Percentiles rank a stretch among this genome's conserved stretches.
Evolutionary conservation across 2,797 vertebrate genomes (phyloP).

Genomic region (Tokudaia tokunoshimensis): DNA sequence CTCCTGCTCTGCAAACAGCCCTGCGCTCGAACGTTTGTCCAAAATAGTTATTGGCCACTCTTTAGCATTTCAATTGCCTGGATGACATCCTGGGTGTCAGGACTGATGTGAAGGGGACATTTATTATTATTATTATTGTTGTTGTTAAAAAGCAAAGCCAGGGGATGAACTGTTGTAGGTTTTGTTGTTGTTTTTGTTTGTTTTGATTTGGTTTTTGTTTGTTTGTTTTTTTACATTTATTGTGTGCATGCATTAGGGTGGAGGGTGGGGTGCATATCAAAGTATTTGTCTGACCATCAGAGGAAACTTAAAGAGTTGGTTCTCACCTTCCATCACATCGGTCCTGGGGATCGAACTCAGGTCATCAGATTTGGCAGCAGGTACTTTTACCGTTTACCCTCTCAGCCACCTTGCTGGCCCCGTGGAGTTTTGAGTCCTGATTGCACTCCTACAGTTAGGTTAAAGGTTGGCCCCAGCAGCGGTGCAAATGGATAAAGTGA

Average conservation of each 20-base stretch:
- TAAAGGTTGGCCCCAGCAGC: background rate
- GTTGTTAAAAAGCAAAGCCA: background rate
- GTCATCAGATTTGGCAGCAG: background rate
- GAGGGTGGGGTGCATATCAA: background rate
- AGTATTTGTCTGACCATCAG: background rate
- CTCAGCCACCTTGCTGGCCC: background rate
- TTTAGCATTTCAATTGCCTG: background rate
- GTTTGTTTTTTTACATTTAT: background rate
- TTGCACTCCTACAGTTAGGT: background rate
- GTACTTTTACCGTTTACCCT: background rate
- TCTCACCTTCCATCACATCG: background rate
- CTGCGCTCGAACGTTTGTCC: background rate
- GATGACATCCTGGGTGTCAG: background rate
- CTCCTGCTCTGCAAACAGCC: background rate
- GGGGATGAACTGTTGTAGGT: background rate
- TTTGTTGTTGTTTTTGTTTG: background rate
- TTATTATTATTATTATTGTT: background rate
- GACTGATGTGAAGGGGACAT: background rate
- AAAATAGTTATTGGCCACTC: background rate
- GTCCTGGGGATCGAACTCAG: background rate
- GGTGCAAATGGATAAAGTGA: background rate
- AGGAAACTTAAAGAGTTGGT: background rate
- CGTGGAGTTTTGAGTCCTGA: background rate
- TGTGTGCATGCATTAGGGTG: background rate
- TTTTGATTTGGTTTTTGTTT: too few species aligned